Evolutionary conservation across 2,797 vertebrate species (phyloP).

Genomic region (Aldrovandia affinis): DNA sequence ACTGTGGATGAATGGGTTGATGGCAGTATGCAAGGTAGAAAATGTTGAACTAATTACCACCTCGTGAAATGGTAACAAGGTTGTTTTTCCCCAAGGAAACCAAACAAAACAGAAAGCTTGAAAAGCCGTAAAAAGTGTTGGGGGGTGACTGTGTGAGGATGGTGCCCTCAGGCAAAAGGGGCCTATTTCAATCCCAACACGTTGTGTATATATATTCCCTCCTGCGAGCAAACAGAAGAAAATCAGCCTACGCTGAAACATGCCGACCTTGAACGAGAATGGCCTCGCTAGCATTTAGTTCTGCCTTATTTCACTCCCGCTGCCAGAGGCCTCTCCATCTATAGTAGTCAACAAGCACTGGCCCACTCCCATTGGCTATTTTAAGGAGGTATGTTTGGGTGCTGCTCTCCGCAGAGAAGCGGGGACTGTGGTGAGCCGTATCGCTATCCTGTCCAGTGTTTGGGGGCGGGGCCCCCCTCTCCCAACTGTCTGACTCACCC

Average conservation of each 20-base stretch:
- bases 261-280: constrained; percentile 87
- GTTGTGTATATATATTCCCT: constrained; percentile 40
- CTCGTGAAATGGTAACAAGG: constrained; percentile 17
- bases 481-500: constrained; percentile 33
- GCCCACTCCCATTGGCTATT: constrained; percentile 85
- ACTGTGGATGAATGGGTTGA: background rate
- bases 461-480: background rate
- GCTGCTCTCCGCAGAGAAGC: constrained; percentile 72
- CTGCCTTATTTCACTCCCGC: constrained; percentile 86
- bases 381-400: constrained; percentile 85
- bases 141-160: background rate
- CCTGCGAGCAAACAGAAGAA: constrained; percentile 58
- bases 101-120: constrained; percentile 11
- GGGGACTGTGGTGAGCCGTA: constrained; percentile 45
- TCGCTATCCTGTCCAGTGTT: constrained; percentile 33
- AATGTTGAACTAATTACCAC: constrained; percentile 27
- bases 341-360: constrained; percentile 91
- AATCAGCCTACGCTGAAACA: constrained; percentile 83
- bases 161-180: background rate
- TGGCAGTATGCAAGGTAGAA: background rate
- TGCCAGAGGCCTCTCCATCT: constrained; percentile 93
- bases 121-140: background rate
- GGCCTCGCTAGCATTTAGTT: constrained; percentile 85
- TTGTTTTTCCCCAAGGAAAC: constrained; percentile 20
- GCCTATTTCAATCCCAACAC: background rate